Evolutionary conservation across 1,140 invertebrate genomes (phyloP).

Genomic region (Mamestra configurata): DNA sequence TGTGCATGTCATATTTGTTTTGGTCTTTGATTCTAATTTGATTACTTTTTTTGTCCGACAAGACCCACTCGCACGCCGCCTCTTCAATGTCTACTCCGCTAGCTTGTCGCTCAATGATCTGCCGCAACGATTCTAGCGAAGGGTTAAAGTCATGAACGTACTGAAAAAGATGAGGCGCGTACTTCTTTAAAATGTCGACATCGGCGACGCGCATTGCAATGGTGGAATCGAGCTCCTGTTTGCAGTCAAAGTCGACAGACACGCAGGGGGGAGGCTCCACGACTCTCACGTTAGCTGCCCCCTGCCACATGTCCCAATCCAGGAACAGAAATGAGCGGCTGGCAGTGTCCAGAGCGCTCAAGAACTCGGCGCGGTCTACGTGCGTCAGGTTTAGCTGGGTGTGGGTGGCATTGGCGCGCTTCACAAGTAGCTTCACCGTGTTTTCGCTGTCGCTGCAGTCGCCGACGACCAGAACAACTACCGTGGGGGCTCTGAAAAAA

Average conservation of each 20-base stretch:
- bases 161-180: not conserved
- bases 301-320: conserved; percentile 35
- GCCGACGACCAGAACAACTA: not conserved
- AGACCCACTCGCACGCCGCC: conserved; percentile 12
- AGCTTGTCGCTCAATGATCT: not conserved
- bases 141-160: conserved; percentile 14
- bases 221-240: not conserved
- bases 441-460: not conserved
- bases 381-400: not conserved
- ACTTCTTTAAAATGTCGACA: not conserved
- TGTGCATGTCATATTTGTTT: not conserved
- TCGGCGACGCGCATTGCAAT: conserved; percentile 27
- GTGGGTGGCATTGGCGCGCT: not conserved
- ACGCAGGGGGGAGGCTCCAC: not conserved
- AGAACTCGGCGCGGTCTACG: not conserved
- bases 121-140: not conserved
- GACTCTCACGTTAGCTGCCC: not conserved
- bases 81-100: not conserved
- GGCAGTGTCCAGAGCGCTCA: not conserved
- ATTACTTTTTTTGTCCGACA: too few relatives aligned
- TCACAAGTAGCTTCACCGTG: not conserved
- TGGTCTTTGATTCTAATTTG: too few relatives aligned
- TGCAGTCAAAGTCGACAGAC: not conserved
- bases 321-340: conserved; percentile 44
- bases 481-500: not conserved